phyloP scores from a whole-genome alignment of 92 coral and sea anemone genomes.

The Epizoanthus fatuus region DNA sequence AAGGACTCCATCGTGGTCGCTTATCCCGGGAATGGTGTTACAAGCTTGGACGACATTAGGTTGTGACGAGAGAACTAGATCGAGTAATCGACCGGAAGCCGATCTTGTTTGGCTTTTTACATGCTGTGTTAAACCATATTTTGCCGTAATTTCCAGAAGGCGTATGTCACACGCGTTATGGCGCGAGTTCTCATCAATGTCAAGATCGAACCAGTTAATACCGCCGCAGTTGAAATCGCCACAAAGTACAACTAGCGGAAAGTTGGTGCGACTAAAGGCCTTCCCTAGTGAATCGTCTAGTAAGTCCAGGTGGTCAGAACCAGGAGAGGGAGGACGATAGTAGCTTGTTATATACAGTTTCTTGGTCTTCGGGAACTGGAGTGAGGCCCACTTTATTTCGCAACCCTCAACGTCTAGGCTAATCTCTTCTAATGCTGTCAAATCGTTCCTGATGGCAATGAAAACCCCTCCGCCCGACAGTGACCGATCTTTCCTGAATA shows the following conservation, averaged over 20 bases:
- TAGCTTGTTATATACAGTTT: conserved; percentile 34
- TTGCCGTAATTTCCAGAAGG: conserved; percentile 56
- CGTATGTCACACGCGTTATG: conserved; percentile 39
- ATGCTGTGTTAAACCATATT: conserved; percentile 50
- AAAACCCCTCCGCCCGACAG: conserved; percentile 51
- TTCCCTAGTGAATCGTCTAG: conserved; percentile 35
- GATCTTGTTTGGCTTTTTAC: conserved; percentile 37
- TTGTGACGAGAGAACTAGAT: conserved; percentile 34
- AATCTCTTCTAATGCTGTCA: conserved; percentile 40
- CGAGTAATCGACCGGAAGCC: conserved; percentile 45
- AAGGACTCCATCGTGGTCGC: no score
- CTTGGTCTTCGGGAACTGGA: conserved; percentile 23
- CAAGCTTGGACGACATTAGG: conserved; percentile 40
- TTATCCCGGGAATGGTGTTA: neutral
- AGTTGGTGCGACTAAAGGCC: conserved; percentile 5
- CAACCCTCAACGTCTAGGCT: conserved; percentile 34
- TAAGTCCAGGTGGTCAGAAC: conserved; percentile 11
- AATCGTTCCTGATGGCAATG: conserved; percentile 34
- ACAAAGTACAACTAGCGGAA: conserved; percentile 27
- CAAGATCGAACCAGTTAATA: conserved; percentile 41
- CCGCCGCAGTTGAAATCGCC: conserved; percentile 50
- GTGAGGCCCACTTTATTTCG: conserved; percentile 28
- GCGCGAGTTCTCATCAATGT: conserved; percentile 28
- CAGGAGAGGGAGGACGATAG: conserved; percentile 37
- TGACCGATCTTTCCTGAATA: conserved; percentile 52